Base-by-base conservation (phyloP, 2,888 invertebrate genomes). In the Andricus curvator region DNA sequence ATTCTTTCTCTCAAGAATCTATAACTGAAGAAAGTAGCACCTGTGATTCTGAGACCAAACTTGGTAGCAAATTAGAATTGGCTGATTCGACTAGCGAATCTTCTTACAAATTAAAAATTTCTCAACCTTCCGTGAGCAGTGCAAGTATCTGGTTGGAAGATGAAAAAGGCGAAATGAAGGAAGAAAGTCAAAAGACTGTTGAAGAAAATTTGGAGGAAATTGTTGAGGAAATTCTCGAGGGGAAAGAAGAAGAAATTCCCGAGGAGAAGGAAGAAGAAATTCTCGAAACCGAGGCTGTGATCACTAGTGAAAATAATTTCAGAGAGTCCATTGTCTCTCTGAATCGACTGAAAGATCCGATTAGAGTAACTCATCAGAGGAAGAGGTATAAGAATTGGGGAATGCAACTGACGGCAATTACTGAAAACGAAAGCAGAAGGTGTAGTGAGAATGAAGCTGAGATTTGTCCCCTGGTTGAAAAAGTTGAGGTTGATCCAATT, bases 341-440 rank as follows among this genome's bases (percentile, higher is more conserved):
- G 9, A 25, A 20, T 51, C 15, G 22, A 29, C 29, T 74, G 29
- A 56, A 33, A 74, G 74, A 74, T 74, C 20, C 74, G 33, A n/a
- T 56, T 33, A 20, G n/a, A 74, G 17, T 74, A 51, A 74, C 56
- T 20, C 48, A 56, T 33, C 51, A 51, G 20, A 51, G 74, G 20
- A 74, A 74, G 56, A 74, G 51, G 20, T 74, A 74, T 17, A 29
- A 37, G 11, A 74, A 74, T 33, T 74, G 74, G 51, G 74, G 56
- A 51, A 33, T 29, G n/a, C 33, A 56, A 22, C 15, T 74, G 4
- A 56, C 74, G 1, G 29, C 51, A 17, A 74, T 74, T n/a, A 29
- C n/a, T 1, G 74, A 74, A 74, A 74, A 74, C n/a, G 74, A 56
- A 2, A 74, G 56, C n/a, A 56, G n/a, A n/a, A 20, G 29, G 13